Evolutionary conservation across 2,888 invertebrate genomes (phyloP), one percentile per base, ranked within the genome.

Genomic region (Megastigmus dorsalis): DNA sequence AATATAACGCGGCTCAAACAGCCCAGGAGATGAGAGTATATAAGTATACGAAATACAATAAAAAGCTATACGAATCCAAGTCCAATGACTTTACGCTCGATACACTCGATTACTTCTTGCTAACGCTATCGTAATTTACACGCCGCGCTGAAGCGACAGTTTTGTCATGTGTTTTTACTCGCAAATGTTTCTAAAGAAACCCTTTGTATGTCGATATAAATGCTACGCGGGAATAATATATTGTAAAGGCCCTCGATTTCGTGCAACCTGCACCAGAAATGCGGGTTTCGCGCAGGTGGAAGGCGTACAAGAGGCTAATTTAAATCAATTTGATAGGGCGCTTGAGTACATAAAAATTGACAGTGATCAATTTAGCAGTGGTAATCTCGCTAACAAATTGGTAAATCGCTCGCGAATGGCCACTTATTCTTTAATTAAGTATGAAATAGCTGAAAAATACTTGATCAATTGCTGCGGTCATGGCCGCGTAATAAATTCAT

Each of bases 391-490:
- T 74, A 79, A 81, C 80, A 79, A 80, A 83, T 81, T 81, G 79
- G 78, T 30, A 77, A 79, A 68, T 63, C 62, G 52, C n/a, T 30
- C 18, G 13, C 38, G 26, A n/a, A 33, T 18, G 48, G 23, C 54
- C 63, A 26, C 38, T 52, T 45, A n/a, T n/a, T 54, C 55, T 79
- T 80, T 79, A 81, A 83, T 80, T 71, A 79, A 81, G 80, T 80
- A 82, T 77, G 78, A 81, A n/a, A 82, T 81, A 75, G 78, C 59
- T 63, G 60, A 67, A 62, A n/a, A 79, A 82, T 80, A 81, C 82
- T 82, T 78, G 80, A 76, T 74, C 78, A 81, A 82, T 84, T 81
- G 81, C n/a, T n/a, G n/a, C n/a, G n/a, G n/a, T n/a, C n/a, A n/a
- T n/a, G n/a, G n/a, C n/a, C 78, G 78, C 70, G 80, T 77, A 78